These are phyloP conservation scores for Sinelater perroti DNA, from an alignment of 2,888 invertebrate species.

Conservation along the genomic window DNA sequence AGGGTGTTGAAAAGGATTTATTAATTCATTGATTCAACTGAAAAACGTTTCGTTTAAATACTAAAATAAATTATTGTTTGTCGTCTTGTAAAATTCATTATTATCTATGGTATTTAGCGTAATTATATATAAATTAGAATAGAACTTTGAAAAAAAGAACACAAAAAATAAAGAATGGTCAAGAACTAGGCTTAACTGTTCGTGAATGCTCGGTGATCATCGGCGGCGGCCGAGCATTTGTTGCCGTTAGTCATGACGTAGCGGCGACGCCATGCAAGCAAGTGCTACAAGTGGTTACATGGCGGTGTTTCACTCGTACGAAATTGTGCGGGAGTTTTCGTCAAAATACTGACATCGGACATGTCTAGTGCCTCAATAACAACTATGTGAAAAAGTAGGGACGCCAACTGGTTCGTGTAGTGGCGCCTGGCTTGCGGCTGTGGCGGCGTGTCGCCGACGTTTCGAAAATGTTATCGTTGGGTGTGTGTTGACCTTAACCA, in stretches of 20 bases:
- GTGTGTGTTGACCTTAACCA: constrained; percentile 18
- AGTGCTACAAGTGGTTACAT: constrained; percentile 54
- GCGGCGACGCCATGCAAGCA: constrained; percentile 50
- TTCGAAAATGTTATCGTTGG: constrained; percentile 34
- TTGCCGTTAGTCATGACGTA: constrained; percentile 46
- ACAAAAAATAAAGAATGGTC: no score
- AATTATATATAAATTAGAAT: no score
- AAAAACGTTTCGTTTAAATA: no score
- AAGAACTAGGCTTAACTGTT: no score
- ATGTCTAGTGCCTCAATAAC: constrained; percentile 1
- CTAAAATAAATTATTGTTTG: no score
- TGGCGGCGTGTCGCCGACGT: constrained; percentile 19
- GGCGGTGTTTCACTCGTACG: constrained; percentile 26
- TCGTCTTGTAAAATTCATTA: no score
- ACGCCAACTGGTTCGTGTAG: not conserved
- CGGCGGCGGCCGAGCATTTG: constrained; percentile 7
- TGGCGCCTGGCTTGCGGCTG: constrained; percentile 15
- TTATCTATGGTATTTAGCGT: no score
- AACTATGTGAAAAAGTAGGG: constrained; percentile 7
- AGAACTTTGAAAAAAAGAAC: no score
- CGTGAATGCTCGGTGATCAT: constrained; percentile 16
- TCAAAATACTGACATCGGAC: constrained; percentile 22
- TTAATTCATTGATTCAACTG: no score
- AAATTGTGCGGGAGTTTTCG: constrained; percentile 11
- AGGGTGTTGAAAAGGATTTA: no score